Percentiles rank a stretch among this genome's conserved stretches.
These are phyloP conservation scores for Chromoteleia sp. DNA, from an alignment of 2,888 invertebrate species.

Conservation along the genomic window DNA sequence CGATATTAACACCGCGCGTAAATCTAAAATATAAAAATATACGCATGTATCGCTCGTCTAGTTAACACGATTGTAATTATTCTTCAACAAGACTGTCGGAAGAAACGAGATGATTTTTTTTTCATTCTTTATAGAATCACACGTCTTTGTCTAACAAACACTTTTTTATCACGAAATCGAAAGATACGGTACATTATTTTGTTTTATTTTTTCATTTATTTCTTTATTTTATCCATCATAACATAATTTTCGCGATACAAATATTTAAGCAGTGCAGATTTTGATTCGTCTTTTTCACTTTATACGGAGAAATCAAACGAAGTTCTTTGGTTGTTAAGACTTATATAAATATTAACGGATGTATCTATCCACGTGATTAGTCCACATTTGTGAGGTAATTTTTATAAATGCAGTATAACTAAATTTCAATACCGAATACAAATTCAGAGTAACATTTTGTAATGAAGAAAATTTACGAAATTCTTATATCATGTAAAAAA, in stretches of 20 bases:
- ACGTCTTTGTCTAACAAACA: not conserved
- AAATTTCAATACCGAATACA: no score
- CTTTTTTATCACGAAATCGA: slow-evolving; percentile 22
- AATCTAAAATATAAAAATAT: slow-evolving; percentile 61
- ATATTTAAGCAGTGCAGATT: slow-evolving; percentile 28
- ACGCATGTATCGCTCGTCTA: slow-evolving; percentile 39
- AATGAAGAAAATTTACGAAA: no score
- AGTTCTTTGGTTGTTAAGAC: slow-evolving; percentile 68
- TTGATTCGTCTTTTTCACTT: slow-evolving; percentile 14
- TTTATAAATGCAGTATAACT: no score
- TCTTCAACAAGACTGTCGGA: slow-evolving; percentile 42
- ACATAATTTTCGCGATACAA: slow-evolving; percentile 4
- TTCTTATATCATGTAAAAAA: no score
- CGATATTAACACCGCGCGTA: not conserved
- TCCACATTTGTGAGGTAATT: not conserved
- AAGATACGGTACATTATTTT: slow-evolving; percentile 2
- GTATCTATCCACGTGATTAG: not conserved
- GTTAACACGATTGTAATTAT: slow-evolving; percentile 13
- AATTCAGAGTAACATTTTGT: no score
- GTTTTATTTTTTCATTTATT: no score
- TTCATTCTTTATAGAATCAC: not conserved
- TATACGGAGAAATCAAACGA: slow-evolving; percentile 33
- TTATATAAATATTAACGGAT: slow-evolving; percentile 63
- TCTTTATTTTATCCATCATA: no score
- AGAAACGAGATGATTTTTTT: slow-evolving; percentile 39